These are phyloP conservation scores for Helleia helle DNA, from an alignment of 2,888 invertebrate genomes.

Conservation along the genomic window DNA sequence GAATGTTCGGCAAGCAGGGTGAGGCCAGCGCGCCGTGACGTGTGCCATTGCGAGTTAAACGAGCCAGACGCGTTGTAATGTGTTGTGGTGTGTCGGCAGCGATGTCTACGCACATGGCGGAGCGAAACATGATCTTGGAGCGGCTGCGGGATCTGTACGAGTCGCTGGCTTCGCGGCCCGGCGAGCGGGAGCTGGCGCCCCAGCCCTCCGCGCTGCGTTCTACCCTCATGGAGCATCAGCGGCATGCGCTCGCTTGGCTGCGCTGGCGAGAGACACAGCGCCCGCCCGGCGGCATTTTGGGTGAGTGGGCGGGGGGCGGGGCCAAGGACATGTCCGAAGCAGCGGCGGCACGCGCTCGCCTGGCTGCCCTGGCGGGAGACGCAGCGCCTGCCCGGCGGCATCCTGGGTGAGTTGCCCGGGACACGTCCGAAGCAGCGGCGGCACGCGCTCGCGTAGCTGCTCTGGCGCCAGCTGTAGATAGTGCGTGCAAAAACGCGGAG, in stretches of 20 bases:
- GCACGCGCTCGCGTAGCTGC: slow-evolving; percentile 87
- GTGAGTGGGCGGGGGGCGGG: slow-evolving; percentile 35
- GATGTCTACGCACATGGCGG: slow-evolving; percentile 78
- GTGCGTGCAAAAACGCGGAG: slow-evolving; percentile 24
- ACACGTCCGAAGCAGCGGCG: slow-evolving; percentile 87
- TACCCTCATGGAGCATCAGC: slow-evolving; percentile 86
- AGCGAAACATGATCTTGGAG: slow-evolving; percentile 81
- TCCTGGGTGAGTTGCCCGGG: slow-evolving; percentile 79
- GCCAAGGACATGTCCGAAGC: slow-evolving; percentile 80
- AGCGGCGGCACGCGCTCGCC: slow-evolving; percentile 88
- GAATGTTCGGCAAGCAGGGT: slow-evolving; percentile 73
- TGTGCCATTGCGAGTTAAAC: too few species aligned
- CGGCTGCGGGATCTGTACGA: slow-evolving; percentile 81
- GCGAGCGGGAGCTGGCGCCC: slow-evolving; percentile 68
- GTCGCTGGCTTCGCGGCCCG: slow-evolving; percentile 79
- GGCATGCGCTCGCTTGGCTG: slow-evolving; percentile 90
- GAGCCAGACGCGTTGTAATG: too few species aligned
- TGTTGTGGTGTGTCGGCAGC: too few species aligned
- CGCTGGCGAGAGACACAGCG: slow-evolving; percentile 91
- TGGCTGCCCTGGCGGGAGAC: slow-evolving; percentile 94
- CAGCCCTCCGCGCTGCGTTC: slow-evolving; percentile 78
- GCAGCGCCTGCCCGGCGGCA: slow-evolving; percentile 90
- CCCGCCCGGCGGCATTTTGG: slow-evolving; percentile 90
- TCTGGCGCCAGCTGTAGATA: slow-evolving; percentile 92
- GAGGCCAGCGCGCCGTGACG: slow-evolving; percentile 15